A percentile compares a stretch with the other conserved stretches of the same genome.
phyloP scores from a whole-genome alignment of 2,113 vertebrate species.

The Lepus timidus region DNA sequence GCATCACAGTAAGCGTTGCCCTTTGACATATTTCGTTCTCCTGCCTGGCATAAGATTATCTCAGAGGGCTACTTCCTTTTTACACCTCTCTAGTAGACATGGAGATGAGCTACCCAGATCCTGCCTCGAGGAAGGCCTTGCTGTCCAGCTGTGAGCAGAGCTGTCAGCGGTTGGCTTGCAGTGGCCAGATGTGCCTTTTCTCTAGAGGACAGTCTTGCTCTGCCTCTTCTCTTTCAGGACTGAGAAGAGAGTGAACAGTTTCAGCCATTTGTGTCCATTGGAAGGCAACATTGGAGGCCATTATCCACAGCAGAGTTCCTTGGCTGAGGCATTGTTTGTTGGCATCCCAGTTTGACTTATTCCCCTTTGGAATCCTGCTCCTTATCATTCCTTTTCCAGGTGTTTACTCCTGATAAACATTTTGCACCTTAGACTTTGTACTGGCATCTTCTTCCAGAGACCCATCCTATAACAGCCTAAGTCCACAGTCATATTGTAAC shows the following conservation, averaged over 20 bases:
- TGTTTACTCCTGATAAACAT: not conserved
- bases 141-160: too few species aligned
- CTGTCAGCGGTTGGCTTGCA: not conserved
- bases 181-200: not conserved
- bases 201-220: not conserved
- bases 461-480: not conserved
- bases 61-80: not conserved
- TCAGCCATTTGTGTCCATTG: not conserved
- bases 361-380: not conserved
- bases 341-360: not conserved
- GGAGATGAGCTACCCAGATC: not conserved
- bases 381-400: not conserved
- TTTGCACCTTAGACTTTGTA: not conserved
- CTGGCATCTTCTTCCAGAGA: not conserved
- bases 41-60: not conserved
- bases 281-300: not conserved
- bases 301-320: too few species aligned
- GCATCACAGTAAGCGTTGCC: not conserved
- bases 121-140: not conserved
- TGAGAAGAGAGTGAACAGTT: not conserved
- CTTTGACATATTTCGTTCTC: not conserved
- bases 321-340: not conserved
- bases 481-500: fast-evolving
- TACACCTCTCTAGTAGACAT: not conserved
- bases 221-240: not conserved